Base-by-base conservation (phyloP, 2,113 vertebrate species). In the Salminus brasiliensis region DNA sequence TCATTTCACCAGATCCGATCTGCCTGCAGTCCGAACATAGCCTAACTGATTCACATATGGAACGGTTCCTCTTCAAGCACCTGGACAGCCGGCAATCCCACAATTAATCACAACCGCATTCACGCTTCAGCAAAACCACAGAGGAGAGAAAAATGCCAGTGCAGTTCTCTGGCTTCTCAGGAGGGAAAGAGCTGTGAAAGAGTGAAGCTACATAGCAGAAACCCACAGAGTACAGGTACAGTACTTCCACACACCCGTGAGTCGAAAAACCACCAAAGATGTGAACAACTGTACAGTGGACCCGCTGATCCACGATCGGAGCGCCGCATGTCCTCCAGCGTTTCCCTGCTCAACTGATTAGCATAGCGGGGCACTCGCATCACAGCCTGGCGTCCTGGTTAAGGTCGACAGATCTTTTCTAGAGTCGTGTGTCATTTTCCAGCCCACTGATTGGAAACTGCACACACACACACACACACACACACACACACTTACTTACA, bases 401-500 rank as follows among this genome's bases (percentile, higher is more conserved):
- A 65, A 65, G 32, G 60, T 65, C 60, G n/a, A 34, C 60, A 65
- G n/a, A 36, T 65, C 60, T 65, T 36, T 21, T 36, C 30, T 21
- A n/a, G 34, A 65, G 32, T 65, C 60, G 36, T 36, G 60, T n/a
- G 34, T 65, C 60, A 65, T 36, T 34, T 65, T 65, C 60, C 60
- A 65, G 30, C 30, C 34, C 30, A 34, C 30, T 65, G 60, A 65
- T 16, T 30, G 68, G 81, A 55, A 83, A 83, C 74, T 87, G 73
- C 87, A 87, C 87, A 84, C 70, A 71, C 82, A 89, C 86, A 87
- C 88, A 45, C 8, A 49, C 49, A 53, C 18, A 53, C 21, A 21
- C 49, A n/a, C 4, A 5, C 87, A 87, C 88, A 83, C 69, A 67
- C 83, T 88, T 87, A 87, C 88, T n/a, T 21, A 53, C 49, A 53